phyloP scores from a whole-genome alignment of 1,140 invertebrate genomes.

The Drosophila repletoides region DNA sequence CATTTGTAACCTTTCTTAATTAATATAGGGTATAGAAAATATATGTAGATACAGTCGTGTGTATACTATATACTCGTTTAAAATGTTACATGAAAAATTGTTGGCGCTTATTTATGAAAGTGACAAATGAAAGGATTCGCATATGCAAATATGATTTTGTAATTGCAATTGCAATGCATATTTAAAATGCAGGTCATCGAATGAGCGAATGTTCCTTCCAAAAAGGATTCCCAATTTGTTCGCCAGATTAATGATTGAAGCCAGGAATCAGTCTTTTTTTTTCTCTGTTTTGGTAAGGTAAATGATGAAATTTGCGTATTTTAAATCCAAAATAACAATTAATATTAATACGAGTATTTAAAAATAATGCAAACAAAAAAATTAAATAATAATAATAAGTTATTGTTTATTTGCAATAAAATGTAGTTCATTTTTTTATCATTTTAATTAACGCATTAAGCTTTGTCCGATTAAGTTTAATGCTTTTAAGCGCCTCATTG shows the following conservation, averaged over 20 bases:
- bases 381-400: neutral
- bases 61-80: slow-evolving; percentile 11
- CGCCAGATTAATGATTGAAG: slow-evolving; percentile 35
- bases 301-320: slow-evolving; percentile 12
- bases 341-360: slow-evolving; percentile 10
- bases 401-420: slow-evolving; percentile 9
- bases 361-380: too few relatives aligned
- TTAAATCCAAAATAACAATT: slow-evolving; percentile 21
- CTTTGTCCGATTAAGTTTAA: too few relatives aligned
- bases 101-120: slow-evolving; percentile 45
- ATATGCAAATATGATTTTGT: slow-evolving; percentile 49
- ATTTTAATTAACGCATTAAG: slow-evolving; percentile 23
- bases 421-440: slow-evolving; percentile 11
- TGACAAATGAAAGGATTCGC: slow-evolving; percentile 47
- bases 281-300: slow-evolving; percentile 1
- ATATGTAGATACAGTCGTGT: neutral
- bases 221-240: neutral
- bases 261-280: too few relatives aligned
- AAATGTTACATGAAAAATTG: slow-evolving; percentile 44
- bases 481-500: too few relatives aligned
- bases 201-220: neutral
- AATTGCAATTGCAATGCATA: slow-evolving; percentile 42
- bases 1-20: neutral
- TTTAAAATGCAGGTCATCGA: slow-evolving; percentile 40
- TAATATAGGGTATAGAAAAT: neutral